phyloP scores from a whole-genome alignment of 2,888 invertebrate genomes.

The Cataglyphis altisquamis region DNA sequence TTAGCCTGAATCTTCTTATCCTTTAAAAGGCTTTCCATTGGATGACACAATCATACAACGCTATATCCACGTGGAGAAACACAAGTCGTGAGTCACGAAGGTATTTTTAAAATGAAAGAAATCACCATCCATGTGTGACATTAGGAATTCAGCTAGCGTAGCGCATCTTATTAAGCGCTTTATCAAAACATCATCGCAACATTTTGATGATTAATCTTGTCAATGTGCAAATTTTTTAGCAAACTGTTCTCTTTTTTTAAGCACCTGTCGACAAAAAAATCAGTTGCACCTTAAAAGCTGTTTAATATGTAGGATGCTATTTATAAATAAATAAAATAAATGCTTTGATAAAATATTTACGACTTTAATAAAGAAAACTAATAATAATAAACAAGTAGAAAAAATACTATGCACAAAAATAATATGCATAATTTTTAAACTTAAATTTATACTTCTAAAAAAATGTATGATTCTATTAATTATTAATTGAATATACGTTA shows the following conservation, averaged over 20 bases:
- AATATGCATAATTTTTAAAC: too few relatives aligned
- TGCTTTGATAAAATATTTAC: not conserved
- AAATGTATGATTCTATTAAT: not conserved
- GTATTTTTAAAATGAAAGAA: constrained; percentile 3
- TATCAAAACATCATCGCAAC: constrained; percentile 24
- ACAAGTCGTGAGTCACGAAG: constrained; percentile 64
- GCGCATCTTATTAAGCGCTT: not conserved
- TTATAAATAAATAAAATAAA: not conserved
- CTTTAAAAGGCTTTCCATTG: constrained; percentile 54
- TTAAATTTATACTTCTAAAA: not conserved
- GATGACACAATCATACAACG: constrained; percentile 37
- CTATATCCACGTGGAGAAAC: constrained; percentile 45
- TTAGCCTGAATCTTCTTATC: constrained; percentile 60
- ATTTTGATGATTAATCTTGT: constrained; percentile 20
- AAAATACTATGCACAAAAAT: not conserved
- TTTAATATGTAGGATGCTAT: not conserved
- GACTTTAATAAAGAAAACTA: not conserved
- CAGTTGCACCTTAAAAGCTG: not conserved
- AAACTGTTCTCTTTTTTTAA: constrained; percentile 4
- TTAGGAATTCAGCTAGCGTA: constrained; percentile 5
- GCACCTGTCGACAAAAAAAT: not conserved
- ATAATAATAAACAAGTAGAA: not conserved
- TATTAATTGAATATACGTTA: not conserved
- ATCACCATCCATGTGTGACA: not conserved
- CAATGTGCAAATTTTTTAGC: constrained; percentile 25